phyloP scores from a whole-genome alignment of 1,140 invertebrate genomes.

The Subanguina moxae region DNA sequence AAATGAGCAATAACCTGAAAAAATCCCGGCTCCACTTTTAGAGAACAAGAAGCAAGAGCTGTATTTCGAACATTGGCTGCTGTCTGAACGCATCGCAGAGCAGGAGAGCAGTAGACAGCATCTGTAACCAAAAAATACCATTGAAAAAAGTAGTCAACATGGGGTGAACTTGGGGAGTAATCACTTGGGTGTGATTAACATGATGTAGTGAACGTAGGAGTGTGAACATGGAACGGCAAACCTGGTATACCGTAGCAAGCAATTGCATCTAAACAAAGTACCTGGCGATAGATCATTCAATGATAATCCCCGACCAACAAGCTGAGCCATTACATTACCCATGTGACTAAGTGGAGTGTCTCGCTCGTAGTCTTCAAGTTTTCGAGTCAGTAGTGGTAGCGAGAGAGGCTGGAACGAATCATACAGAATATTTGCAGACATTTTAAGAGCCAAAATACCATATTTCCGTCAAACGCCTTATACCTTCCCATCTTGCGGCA shows the following conservation, averaged over 20 bases:
- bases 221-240: too few species aligned
- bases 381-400: conserved; percentile 62
- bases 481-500: conserved; percentile 64
- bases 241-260: not conserved
- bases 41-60: conserved; percentile 60
- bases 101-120: conserved; percentile 77
- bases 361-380: conserved; percentile 68
- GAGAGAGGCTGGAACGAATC: conserved; percentile 53
- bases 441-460: conserved; percentile 65
- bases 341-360: conserved; percentile 83
- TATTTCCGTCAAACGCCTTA: conserved; percentile 78
- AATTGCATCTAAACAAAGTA: not conserved
- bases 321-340: conserved; percentile 57
- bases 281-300: conserved; percentile 7
- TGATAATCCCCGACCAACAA: conserved; percentile 14
- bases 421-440: too few species aligned
- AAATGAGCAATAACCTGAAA: conserved; percentile 68
- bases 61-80: conserved; percentile 65
- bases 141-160: conserved; percentile 36
- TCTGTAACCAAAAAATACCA: conserved; percentile 61
- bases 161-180: too few species aligned
- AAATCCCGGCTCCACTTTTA: conserved; percentile 77
- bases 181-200: too few species aligned
- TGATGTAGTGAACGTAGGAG: too few species aligned
- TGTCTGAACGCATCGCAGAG: conserved; percentile 82